These are phyloP conservation scores for Netelia fuscicornis DNA, from an alignment of 2,888 invertebrate genomes.

Conservation along the genomic window DNA sequence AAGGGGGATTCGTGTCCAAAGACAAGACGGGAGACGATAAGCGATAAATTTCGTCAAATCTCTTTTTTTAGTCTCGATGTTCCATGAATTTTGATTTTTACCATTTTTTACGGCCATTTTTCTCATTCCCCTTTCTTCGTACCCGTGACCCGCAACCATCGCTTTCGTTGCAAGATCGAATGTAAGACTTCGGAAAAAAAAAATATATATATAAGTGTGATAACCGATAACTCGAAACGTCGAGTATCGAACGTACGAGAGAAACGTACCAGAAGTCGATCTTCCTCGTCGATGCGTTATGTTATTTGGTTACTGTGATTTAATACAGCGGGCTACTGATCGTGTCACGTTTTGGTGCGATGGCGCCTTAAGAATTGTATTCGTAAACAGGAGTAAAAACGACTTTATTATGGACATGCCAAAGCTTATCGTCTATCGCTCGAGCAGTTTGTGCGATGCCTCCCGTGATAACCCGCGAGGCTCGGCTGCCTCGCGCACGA, in stretches of 20 bases:
- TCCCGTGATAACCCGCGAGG: conserved; percentile 70
- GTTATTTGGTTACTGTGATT: conserved; percentile 41
- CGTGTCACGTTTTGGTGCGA: conserved; percentile 31
- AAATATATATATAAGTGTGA: neutral
- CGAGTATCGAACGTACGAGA: conserved; percentile 11
- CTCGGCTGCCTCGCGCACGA: conserved; percentile 71
- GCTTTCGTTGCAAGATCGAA: neutral
- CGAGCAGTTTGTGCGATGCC: conserved; percentile 74
- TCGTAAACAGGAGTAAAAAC: conserved; percentile 75
- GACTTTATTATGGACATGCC: conserved; percentile 74
- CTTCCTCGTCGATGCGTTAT: conserved; percentile 26
- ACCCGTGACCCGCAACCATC: conserved; percentile 29
- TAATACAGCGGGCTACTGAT: neutral
- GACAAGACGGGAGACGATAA: conserved; percentile 7
- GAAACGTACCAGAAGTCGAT: conserved; percentile 47
- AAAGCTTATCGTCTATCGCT: conserved; percentile 63
- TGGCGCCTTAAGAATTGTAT: conserved; percentile 69
- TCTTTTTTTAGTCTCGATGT: neutral
- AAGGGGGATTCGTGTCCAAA: neutral
- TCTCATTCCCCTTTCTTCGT: conserved; percentile 8
- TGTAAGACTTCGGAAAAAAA: neutral
- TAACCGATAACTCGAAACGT: conserved; percentile 17
- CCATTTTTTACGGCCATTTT: neutral
- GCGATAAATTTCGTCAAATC: conserved; percentile 5
- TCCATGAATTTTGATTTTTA: neutral